phyloP scores from a whole-genome alignment of 1,140 invertebrate genomes.

The Drosophila athabasca region DNA sequence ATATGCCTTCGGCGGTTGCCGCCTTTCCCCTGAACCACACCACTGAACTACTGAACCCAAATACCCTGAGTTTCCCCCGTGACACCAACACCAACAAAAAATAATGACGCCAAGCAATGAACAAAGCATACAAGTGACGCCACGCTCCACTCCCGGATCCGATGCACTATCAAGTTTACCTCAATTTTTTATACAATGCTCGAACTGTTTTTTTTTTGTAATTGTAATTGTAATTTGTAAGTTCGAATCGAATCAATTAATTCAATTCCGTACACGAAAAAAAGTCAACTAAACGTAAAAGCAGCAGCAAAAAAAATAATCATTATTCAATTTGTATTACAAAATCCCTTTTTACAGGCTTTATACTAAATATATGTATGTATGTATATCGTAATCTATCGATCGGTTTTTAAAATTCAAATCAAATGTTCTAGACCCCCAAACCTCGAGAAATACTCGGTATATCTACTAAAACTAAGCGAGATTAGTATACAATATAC shows the following conservation, averaged over 20 bases:
- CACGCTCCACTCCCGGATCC: slow-evolving; percentile 46
- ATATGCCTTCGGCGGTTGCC: slow-evolving; percentile 38
- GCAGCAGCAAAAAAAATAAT: slow-evolving; percentile 6
- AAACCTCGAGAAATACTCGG: slow-evolving; percentile 38
- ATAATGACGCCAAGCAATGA: slow-evolving; percentile 17
- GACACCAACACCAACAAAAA: slow-evolving; percentile 15
- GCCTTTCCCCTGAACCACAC: slow-evolving; percentile 13
- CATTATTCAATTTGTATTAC: slow-evolving; percentile 56
- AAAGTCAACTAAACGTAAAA: neutral
- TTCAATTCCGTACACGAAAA: slow-evolving; percentile 29
- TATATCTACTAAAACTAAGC: slow-evolving; percentile 51
- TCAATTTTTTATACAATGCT: slow-evolving; percentile 77
- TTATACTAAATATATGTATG: slow-evolving; percentile 48
- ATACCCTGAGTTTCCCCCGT: slow-evolving; percentile 37
- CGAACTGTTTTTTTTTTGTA: slow-evolving; percentile 64
- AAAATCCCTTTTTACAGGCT: slow-evolving; percentile 71
- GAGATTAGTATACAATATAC: slow-evolving; percentile 32
- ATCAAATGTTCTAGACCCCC: slow-evolving; percentile 59
- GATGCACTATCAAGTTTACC: slow-evolving; percentile 77
- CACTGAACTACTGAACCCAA: neutral
- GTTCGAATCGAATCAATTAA: slow-evolving; percentile 42
- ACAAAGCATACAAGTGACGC: slow-evolving; percentile 6
- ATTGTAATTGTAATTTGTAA: slow-evolving; percentile 71
- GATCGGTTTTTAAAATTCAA: slow-evolving; percentile 69
- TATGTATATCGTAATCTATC: slow-evolving; percentile 44